Evolutionary conservation across 1,140 invertebrate genomes (phyloP).

Genomic region (Thaumatotibia leucotreta): DNA sequence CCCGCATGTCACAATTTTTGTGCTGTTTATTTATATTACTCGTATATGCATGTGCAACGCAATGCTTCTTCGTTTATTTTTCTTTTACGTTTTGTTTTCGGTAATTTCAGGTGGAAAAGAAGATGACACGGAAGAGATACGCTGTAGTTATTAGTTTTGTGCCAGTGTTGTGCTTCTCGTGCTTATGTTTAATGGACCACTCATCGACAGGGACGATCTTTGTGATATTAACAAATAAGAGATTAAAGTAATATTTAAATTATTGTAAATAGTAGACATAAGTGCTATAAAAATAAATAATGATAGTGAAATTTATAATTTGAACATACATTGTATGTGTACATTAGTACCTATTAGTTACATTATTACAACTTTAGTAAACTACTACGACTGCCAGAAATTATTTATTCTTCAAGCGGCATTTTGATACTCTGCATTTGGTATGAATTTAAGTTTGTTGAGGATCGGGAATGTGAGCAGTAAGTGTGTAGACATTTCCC

Average conservation of each 20-base stretch:
- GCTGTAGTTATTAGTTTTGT: conserved; percentile 61
- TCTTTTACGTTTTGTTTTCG: conserved; percentile 62
- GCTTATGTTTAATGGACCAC: conserved; percentile 32
- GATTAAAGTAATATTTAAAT: conserved; percentile 24
- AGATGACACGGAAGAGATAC: conserved; percentile 65
- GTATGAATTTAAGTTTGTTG: too few species aligned
- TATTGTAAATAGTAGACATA: conserved; percentile 19
- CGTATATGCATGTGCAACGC: conserved; percentile 26
- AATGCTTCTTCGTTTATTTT: conserved; percentile 39
- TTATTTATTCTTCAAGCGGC: too few species aligned
- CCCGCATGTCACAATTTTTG: conserved; percentile 17
- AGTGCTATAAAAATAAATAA: background rate
- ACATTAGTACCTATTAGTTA: too few species aligned
- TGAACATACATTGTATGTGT: background rate
- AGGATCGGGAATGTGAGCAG: too few species aligned
- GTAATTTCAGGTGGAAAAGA: conserved; percentile 70
- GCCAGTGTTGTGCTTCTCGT: conserved; percentile 47
- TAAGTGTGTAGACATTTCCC: too few species aligned
- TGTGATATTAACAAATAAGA: conserved; percentile 71
- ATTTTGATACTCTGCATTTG: too few species aligned
- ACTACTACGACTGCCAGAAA: background rate
- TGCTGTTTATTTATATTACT: conserved; percentile 32
- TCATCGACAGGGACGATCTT: conserved; percentile 67
- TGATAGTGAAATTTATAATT: background rate
- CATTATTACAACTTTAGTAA: too few species aligned